Percentiles rank a stretch among this genome's conserved stretches.
Evolutionary conservation across 1,140 invertebrate genomes (phyloP).

Genomic region (Argopecten irradians): DNA sequence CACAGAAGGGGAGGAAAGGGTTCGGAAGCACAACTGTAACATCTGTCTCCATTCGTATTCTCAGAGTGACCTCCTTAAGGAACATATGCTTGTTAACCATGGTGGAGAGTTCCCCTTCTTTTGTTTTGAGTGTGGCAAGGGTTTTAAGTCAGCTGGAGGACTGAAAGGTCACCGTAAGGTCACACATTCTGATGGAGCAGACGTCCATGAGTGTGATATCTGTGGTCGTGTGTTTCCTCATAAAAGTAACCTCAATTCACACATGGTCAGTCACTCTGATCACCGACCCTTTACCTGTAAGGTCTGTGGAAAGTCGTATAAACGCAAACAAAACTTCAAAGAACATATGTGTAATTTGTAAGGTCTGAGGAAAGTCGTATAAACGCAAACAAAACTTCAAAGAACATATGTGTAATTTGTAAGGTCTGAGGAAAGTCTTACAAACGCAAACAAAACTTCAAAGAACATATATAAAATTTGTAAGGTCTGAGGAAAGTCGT

Average conservation of each 20-base stretch:
- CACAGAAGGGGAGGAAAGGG: neutral
- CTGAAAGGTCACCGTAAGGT: neutral
- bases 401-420: slow-evolving; percentile 24
- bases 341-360: slow-evolving; percentile 30
- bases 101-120: neutral
- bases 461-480: neutral
- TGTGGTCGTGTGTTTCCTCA: slow-evolving; percentile 40
- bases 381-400: slow-evolving; percentile 24
- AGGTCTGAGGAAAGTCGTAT: neutral
- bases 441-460: slow-evolving; percentile 28
- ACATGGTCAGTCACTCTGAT: slow-evolving; percentile 30
- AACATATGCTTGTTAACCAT: neutral
- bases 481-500: neutral
- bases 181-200: slow-evolving; percentile 5
- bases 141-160: neutral
- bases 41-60: neutral
- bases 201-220: slow-evolving; percentile 33
- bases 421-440: neutral
- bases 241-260: slow-evolving; percentile 39
- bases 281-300: slow-evolving; percentile 26
- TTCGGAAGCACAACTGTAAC: neutral
- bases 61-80: neutral
- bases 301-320: slow-evolving; percentile 34
- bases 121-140: neutral
- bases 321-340: slow-evolving; percentile 38